Base-by-base conservation (phyloP, 2,888 invertebrate species). In the Tetramorium bicarinatum region DNA sequence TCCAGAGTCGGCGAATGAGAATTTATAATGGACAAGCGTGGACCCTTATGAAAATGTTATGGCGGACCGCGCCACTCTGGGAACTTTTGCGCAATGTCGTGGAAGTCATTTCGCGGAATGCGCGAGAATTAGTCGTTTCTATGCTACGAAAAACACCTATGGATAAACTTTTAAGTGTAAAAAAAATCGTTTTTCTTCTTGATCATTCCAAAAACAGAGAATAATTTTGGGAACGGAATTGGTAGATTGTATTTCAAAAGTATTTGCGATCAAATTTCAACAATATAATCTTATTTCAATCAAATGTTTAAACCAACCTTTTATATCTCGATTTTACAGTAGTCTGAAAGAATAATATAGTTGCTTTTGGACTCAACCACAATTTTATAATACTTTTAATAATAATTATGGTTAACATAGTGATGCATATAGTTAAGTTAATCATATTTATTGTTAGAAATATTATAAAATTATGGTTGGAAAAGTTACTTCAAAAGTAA, bases 21-120 rank as follows among this genome's bases (percentile, higher is more conserved):
- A 67, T 61, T 74, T 56, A 84, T 79, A 77, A 66, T 75, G 71
- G 67, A 69, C 82, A 56, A 62, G 79, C 56, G 76, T 44, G 71
- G 69, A 41, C 82, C 49, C 62, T 86, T 76, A 82, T 64, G 86
- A 88, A 89, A 89, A 75, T 88, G 84, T 87, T 77, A 87, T 72
- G 64, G 72, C 66, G 54, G 25, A 41, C 52, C 41, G 62, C 44
- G 56, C 59, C 79, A 29, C 47, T 72, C 47, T 38, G 47, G 49
- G 38, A 59, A 80, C 21, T 47, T 74, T 41, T 59, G 44, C 34
- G 29, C 8, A 71, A 71, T 44, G 25, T 77, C 71, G 41, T 34
- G 29, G 44, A 71, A 71, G 72, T 34, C 44, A 44, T 79, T 34
- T 44, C 44, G 54, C 25, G 34, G 9, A 34, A 29, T 59, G 21